These are phyloP conservation scores for Germaria angustata DNA, from an alignment of 2,888 invertebrate genomes.

Conservation along the genomic window DNA sequence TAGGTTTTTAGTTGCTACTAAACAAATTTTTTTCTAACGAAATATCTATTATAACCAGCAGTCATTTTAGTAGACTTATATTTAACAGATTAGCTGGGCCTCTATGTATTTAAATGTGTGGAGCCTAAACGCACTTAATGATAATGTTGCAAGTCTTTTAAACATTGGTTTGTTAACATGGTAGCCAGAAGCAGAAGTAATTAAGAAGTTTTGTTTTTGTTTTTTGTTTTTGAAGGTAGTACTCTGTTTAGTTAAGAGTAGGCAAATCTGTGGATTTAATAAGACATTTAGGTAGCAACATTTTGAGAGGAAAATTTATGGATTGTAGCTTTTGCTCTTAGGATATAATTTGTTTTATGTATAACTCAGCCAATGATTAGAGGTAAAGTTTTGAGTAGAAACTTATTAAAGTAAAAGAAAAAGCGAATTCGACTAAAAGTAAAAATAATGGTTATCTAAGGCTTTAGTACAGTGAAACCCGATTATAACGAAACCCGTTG, in stretches of 20 bases:
- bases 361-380: no score
- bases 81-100: not conserved
- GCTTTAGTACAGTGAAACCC: no score
- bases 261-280: no score
- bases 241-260: not conserved
- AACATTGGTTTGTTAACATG: not conserved
- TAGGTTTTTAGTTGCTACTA: not conserved
- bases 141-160: not conserved
- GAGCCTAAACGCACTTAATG: not conserved
- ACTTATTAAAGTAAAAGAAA: no score
- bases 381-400: no score
- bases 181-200: not conserved
- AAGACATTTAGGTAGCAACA: no score
- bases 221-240: not conserved
- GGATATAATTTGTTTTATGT: no score
- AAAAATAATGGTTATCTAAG: no score
- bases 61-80: not conserved
- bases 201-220: not conserved
- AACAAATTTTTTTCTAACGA: not conserved
- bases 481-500: no score
- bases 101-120: not conserved
- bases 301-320: no score
- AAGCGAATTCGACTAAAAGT: no score
- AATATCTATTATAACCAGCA: slow-evolving; percentile 1
- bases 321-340: no score